phyloP scores from a whole-genome alignment of 1,140 invertebrate species.

The Mercenaria mercenaria region DNA sequence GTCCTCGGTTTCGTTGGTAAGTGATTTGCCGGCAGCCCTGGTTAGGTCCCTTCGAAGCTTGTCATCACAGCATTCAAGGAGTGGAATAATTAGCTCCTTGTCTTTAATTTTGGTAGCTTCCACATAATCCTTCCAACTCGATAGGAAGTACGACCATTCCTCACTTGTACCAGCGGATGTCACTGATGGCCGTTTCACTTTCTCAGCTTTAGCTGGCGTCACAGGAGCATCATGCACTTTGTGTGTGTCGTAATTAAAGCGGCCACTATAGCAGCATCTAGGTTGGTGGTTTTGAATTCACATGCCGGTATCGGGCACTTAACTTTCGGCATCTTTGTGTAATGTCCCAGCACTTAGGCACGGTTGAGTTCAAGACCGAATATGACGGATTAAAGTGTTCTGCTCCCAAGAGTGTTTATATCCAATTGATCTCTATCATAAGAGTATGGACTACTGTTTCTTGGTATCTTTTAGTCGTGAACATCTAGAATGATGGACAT shows the following conservation, averaged over 20 bases:
- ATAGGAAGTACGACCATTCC: slow-evolving; percentile 36
- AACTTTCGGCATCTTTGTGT: slow-evolving; percentile 17
- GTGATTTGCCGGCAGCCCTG: not conserved
- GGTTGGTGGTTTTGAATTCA: slow-evolving; percentile 9
- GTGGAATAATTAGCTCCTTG: not conserved
- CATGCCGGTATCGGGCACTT: slow-evolving; percentile 12
- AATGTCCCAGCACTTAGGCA: no score
- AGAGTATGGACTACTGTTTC: no score
- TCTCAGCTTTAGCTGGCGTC: not conserved
- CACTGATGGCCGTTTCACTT: not conserved
- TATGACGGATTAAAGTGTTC: no score
- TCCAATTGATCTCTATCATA: no score
- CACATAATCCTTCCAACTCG: not conserved
- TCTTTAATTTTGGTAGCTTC: slow-evolving; percentile 8
- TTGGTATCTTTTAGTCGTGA: no score
- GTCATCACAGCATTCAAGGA: slow-evolving; percentile 43
- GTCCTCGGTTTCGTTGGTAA: not conserved
- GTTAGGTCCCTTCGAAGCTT: not conserved
- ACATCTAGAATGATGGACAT: no score
- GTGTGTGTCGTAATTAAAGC: not conserved
- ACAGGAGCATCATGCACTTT: no score
- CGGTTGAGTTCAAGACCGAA: no score
- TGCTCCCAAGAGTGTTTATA: no score
- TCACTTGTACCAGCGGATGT: slow-evolving; percentile 29
- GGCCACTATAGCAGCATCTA: slow-evolving; percentile 21